phyloP scores from a whole-genome alignment of 30 jellyfish, hydroid and myxozoan species.

The Turritopsis rubra region DNA sequence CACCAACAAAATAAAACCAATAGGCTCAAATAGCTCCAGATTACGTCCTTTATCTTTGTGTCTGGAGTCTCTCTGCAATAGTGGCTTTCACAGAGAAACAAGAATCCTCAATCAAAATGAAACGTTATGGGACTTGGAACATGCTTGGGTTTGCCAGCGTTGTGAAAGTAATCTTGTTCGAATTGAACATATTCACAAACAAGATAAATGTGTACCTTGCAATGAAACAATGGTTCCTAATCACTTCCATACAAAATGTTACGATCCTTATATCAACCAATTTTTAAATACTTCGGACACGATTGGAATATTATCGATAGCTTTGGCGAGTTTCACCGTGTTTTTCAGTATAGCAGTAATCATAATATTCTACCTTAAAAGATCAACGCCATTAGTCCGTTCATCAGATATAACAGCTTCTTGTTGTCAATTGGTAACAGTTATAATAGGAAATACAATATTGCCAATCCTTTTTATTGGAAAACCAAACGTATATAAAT shows the following conservation, averaged over 20 bases:
- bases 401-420: not conserved
- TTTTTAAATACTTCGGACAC: not conserved
- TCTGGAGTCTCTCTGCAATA: not conserved
- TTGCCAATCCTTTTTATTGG: not conserved
- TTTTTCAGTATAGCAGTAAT: not conserved
- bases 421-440: not conserved
- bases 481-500: not conserved
- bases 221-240: not conserved
- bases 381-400: not conserved
- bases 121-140: not conserved
- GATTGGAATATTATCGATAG: not conserved
- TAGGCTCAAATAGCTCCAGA: not conserved
- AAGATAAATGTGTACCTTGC: conserved; percentile 1
- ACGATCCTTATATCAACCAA: not conserved
- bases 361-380: not conserved
- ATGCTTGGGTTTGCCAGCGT: not conserved
- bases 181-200: not conserved
- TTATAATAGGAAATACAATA: not conserved
- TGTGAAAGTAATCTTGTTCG: not conserved
- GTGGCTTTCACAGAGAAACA: not conserved
- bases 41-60: not conserved
- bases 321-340: not conserved
- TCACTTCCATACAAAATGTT: not conserved
- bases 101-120: not conserved
- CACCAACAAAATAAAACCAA: too few relatives aligned